Conservation (phyloP, 35 echinoderm and acorn worm species). For the Apostichopus japonicus region DNA sequence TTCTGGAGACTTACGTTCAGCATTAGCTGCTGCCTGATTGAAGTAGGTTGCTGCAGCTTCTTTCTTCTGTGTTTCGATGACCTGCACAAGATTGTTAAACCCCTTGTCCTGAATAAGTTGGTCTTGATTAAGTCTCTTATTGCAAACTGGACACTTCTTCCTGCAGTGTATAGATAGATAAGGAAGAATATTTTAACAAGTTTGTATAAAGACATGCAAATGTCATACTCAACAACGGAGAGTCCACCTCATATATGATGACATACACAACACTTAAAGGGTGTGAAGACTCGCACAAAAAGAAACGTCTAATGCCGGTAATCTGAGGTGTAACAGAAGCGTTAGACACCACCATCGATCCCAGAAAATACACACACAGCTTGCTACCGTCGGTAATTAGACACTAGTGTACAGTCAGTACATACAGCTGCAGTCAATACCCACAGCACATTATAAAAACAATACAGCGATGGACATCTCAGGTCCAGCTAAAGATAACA, state of each 20-base stretch:
- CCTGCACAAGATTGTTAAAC: neutral
- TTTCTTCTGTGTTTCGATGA: slow-evolving; percentile 10
- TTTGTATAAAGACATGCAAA: neutral
- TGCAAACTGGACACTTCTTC: slow-evolving; percentile 36
- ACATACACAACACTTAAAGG: neutral
- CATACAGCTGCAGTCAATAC: too few species aligned
- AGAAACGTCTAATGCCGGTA: too few species aligned
- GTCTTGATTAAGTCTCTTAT: neutral
- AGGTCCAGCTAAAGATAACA: too few species aligned
- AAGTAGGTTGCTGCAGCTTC: slow-evolving; percentile 12
- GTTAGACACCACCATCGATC: too few species aligned
- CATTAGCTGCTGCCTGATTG: slow-evolving; percentile 3
- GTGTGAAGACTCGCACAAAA: too few species aligned
- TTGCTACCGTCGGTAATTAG: too few species aligned
- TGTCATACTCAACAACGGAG: neutral
- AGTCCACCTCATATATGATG: neutral
- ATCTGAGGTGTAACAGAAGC: too few species aligned
- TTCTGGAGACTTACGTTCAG: slow-evolving; percentile 1
- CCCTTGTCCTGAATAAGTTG: slow-evolving; percentile 26
- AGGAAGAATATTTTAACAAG: too few species aligned
- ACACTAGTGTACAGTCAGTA: too few species aligned
- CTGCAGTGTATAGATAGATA: neutral
- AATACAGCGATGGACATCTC: too few species aligned
- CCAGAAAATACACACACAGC: too few species aligned
- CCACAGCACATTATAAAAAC: too few species aligned